phyloP scores from a whole-genome alignment of 2,113 vertebrate species.

The Morone chrysops region DNA sequence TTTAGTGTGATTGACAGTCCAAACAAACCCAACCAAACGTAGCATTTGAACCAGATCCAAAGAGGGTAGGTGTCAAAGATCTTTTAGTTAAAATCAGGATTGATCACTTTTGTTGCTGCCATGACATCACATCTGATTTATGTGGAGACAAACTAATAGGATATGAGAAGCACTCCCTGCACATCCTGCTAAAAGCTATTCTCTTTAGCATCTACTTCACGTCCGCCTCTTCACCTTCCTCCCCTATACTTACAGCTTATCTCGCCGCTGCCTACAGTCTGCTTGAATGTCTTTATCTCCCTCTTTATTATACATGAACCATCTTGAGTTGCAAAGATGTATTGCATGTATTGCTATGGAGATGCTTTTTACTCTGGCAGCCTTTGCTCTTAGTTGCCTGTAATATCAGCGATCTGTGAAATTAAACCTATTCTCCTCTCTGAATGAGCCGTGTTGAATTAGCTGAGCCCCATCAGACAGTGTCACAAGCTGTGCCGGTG shows the following conservation, averaged over 20 bases:
- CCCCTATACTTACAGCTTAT: not conserved
- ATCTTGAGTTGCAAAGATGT: not conserved
- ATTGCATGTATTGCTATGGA: not conserved
- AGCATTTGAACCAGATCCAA: not conserved
- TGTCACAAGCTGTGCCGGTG: constrained; percentile 1
- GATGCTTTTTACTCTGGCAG: not conserved
- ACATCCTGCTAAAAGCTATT: not conserved
- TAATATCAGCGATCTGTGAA: not conserved
- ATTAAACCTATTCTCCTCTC: not conserved
- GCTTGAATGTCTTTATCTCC: constrained; percentile 9
- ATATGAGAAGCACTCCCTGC: not conserved
- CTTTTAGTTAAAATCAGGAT: not conserved
- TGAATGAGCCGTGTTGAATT: not conserved
- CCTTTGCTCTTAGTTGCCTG: not conserved
- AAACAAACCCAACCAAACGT: too few relatives aligned
- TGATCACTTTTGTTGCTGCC: not conserved
- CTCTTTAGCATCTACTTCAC: not conserved
- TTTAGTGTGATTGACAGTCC: too few relatives aligned
- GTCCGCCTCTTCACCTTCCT: not conserved
- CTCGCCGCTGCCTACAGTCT: not conserved
- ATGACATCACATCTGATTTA: not conserved
- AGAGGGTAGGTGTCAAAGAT: not conserved
- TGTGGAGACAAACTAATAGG: not conserved
- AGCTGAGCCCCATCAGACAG: constrained; percentile 12
- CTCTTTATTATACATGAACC: constrained; percentile 2